These are phyloP conservation scores for Mus caroli DNA, from an alignment of 2,797 vertebrate species.

Conservation along the genomic window DNA sequence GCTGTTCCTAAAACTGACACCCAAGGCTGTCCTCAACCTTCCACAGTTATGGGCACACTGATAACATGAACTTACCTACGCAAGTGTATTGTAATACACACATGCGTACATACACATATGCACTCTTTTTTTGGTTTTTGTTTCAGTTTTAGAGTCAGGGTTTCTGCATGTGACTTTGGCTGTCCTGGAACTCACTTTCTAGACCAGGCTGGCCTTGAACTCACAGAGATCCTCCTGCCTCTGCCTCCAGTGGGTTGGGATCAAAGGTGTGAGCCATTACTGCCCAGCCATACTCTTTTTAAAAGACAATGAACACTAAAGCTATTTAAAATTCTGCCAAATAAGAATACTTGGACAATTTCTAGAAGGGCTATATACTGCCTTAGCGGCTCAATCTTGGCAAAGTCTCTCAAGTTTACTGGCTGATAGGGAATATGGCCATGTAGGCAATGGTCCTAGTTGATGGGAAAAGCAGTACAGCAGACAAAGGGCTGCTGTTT, in stretches of 20 bases:
- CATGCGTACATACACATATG: not conserved
- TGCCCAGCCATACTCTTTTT: not conserved
- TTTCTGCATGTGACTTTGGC: not conserved
- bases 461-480: not conserved
- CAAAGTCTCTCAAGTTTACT: slow-evolving; percentile 36
- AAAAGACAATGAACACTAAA: not conserved
- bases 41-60: not conserved
- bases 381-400: not conserved
- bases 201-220: not conserved
- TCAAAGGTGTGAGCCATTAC: not conserved
- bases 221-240: not conserved
- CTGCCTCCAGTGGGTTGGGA: not conserved
- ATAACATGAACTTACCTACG: not conserved
- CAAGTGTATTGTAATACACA: not conserved
- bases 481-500: not conserved
- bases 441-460: not conserved
- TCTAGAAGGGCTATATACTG: not conserved
- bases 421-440: not conserved
- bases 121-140: not conserved
- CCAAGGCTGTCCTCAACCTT: not conserved
- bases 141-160: not conserved
- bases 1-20: not conserved
- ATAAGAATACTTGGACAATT: not conserved
- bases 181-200: not conserved
- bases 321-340: slow-evolving; percentile 42